Evolutionary conservation across 2,888 invertebrate genomes (phyloP).

Genomic region (Clistopyga incitator): DNA sequence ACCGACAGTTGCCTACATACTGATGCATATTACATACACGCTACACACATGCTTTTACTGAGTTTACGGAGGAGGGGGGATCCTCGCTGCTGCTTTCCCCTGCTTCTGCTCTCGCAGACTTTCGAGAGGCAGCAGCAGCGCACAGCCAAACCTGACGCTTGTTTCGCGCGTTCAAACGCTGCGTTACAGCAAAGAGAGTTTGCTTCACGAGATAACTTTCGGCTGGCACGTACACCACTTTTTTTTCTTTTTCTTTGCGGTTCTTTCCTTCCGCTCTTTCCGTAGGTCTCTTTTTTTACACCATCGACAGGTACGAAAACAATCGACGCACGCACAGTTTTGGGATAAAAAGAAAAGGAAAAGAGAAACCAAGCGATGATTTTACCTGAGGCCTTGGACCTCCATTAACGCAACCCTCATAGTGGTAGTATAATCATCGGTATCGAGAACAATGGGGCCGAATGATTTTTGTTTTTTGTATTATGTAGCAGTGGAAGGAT

Average conservation of each 20-base stretch:
- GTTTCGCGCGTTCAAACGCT: constrained; percentile 56
- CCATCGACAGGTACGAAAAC: not conserved
- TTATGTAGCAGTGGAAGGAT: not conserved
- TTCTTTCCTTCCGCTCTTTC: not conserved
- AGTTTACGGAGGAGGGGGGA: constrained; percentile 12
- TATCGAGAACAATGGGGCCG: constrained; percentile 3
- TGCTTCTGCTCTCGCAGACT: constrained; percentile 34
- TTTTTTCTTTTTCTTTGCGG: constrained; percentile 26
- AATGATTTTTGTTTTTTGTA: not conserved
- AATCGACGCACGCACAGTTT: not conserved
- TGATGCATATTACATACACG: not conserved
- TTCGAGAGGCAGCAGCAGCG: constrained; percentile 33
- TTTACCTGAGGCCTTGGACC: constrained; percentile 1
- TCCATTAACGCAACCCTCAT: not conserved
- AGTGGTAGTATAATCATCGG: not conserved
- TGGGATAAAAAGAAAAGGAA: not conserved
- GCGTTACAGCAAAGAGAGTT: constrained; percentile 6
- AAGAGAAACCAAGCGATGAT: not conserved
- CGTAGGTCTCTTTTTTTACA: constrained; percentile 10
- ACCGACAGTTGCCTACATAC: not conserved
- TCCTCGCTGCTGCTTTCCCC: constrained; percentile 22
- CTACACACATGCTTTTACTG: constrained; percentile 16
- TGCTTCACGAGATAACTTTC: constrained; percentile 35
- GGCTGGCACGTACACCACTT: constrained; percentile 20
- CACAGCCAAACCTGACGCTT: constrained; percentile 49